Evolutionary conservation across 2,797 vertebrate genomes (phyloP).

Genomic region (Orientallactaga sibirica): DNA sequence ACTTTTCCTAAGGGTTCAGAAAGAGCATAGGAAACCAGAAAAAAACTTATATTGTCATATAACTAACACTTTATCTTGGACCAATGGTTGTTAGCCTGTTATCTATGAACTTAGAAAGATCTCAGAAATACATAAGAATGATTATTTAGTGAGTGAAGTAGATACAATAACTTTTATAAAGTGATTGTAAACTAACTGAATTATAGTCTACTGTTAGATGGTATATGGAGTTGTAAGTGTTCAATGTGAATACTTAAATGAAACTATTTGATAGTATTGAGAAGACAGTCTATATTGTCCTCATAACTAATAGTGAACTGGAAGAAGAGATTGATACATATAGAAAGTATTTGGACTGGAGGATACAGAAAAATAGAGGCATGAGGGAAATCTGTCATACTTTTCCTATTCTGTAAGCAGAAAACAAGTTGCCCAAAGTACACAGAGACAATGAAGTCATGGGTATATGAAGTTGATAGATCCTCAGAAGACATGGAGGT

Average conservation of each 20-base stretch:
- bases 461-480: background rate
- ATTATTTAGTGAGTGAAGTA: background rate
- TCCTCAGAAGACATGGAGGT: too few species aligned
- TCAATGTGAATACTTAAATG: background rate
- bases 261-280: background rate
- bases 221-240: too few species aligned
- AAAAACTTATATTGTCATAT: background rate
- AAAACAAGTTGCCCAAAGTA: background rate
- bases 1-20: background rate
- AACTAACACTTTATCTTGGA: background rate
- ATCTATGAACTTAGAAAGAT: background rate
- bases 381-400: background rate
- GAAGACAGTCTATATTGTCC: background rate
- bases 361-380: background rate
- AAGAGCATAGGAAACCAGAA: background rate
- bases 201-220: too few species aligned
- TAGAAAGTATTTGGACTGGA: background rate
- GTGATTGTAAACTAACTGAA: background rate
- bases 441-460: too few species aligned
- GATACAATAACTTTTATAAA: too few species aligned
- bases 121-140: background rate
- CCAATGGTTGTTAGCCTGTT: background rate
- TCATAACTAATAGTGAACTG: background rate
- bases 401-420: background rate
- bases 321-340: background rate